These are phyloP conservation scores for Eclectus roratus DNA, from an alignment of 2,113 vertebrate species.

Conservation along the genomic window DNA sequence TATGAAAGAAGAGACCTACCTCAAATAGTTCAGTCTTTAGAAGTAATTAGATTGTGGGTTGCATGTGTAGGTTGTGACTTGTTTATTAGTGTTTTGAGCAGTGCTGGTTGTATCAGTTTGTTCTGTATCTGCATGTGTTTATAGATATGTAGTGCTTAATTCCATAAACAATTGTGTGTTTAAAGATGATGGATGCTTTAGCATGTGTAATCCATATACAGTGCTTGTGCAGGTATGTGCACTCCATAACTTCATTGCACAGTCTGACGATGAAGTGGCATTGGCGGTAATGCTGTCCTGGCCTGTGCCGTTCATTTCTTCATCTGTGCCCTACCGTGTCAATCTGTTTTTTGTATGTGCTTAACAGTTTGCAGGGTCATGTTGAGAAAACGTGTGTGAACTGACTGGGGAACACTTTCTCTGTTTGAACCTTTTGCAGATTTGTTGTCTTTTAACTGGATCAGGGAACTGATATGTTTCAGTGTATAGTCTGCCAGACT, in stretches of 20 bases:
- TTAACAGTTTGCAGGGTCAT: not conserved
- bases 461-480: not conserved
- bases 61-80: slow-evolving; percentile 31
- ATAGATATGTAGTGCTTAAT: not conserved
- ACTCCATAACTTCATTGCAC: not conserved
- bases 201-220: not conserved
- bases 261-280: not conserved
- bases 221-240: not conserved
- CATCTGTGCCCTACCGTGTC: not conserved
- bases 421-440: not conserved
- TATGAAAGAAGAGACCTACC: too few species aligned
- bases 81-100: slow-evolving; percentile 18
- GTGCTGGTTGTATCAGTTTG: not conserved
- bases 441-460: not conserved
- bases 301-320: not conserved
- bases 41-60: slow-evolving; percentile 49
- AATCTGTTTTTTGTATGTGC: accelerated
- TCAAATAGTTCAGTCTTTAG: too few species aligned
- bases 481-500: not conserved
- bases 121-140: not conserved
- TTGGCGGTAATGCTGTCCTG: not conserved
- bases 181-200: not conserved
- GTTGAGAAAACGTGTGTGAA: not conserved
- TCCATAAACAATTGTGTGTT: not conserved
- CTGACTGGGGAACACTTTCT: not conserved